A percentile compares a stretch with the other conserved stretches of the same genome.
Evolutionary conservation across 2,797 vertebrate genomes (phyloP).

Genomic region (Tadarida brasiliensis): DNA sequence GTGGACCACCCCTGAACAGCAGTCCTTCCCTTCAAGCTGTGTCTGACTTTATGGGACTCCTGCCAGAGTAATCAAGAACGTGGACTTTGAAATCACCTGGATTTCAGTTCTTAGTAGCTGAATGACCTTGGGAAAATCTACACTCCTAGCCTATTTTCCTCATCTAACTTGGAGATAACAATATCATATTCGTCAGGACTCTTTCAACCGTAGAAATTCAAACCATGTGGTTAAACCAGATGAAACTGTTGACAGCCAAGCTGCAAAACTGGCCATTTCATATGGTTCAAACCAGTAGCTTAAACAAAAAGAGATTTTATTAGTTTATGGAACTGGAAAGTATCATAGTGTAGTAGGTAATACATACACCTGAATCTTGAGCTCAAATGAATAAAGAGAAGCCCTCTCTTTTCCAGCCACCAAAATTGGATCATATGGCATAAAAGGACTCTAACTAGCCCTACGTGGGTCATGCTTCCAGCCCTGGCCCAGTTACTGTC

Average conservation of each 20-base stretch:
- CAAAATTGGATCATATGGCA: not conserved
- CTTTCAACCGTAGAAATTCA: slow-evolving; percentile 11
- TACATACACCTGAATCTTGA: not conserved
- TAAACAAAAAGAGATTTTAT: slow-evolving; percentile 11
- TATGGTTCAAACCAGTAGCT: not conserved
- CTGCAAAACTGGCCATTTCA: slow-evolving; percentile 24
- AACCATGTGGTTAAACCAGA: not conserved
- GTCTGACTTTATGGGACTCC: not conserved
- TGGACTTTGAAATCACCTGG: slow-evolving; percentile 8
- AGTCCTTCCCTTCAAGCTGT: not conserved
- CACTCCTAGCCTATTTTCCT: slow-evolving; percentile 25
- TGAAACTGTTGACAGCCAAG: not conserved
- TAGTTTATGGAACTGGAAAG: not conserved
- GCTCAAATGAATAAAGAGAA: not conserved
- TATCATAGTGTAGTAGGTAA: not conserved
- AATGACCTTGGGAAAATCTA: not conserved
- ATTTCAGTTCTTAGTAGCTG: not conserved
- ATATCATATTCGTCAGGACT: not conserved
- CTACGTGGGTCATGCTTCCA: not conserved
- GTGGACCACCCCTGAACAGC: not conserved
- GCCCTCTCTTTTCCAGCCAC: not conserved
- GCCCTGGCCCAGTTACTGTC: not conserved
- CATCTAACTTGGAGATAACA: not conserved
- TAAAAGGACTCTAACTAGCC: not conserved
- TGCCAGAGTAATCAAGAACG: not conserved